These are phyloP conservation scores for Struthio camelus DNA, from an alignment of 2,113 vertebrate species.

Conservation along the genomic window DNA sequence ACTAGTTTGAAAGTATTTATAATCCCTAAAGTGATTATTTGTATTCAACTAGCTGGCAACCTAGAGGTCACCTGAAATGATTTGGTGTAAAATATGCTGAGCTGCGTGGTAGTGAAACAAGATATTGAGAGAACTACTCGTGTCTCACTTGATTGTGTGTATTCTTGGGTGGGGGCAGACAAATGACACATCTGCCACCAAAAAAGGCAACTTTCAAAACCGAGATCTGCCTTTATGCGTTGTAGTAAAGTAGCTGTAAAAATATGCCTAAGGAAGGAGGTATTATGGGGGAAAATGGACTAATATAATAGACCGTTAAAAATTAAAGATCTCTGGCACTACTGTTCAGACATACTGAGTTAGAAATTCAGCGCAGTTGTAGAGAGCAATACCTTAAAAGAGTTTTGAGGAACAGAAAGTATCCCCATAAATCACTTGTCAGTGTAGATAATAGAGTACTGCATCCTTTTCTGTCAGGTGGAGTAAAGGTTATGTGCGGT, in stretches of 20 bases:
- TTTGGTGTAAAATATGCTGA: not conserved
- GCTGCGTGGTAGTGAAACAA: not conserved
- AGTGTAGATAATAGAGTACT: slow-evolving; percentile 68
- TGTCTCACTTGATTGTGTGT: not conserved
- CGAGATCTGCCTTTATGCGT: not conserved
- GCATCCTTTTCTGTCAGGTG: slow-evolving; percentile 65
- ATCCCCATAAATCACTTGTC: slow-evolving; percentile 72
- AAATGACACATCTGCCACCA: not conserved
- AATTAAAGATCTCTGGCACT: not conserved
- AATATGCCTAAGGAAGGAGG: not conserved
- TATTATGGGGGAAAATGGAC: not conserved
- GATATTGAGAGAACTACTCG: not conserved
- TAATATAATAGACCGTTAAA: not conserved
- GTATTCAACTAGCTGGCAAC: not conserved
- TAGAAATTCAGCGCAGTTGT: slow-evolving; percentile 44
- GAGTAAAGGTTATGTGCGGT: slow-evolving; percentile 51
- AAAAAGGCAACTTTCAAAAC: not conserved
- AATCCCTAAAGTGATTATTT: not conserved
- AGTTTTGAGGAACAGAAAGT: slow-evolving; percentile 63
- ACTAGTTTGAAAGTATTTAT: not conserved
- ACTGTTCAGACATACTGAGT: not conserved
- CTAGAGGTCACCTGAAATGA: not conserved
- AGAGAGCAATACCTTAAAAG: slow-evolving; percentile 32
- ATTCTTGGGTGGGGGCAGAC: not conserved
- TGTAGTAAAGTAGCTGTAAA: not conserved